Evolutionary conservation across 2,113 vertebrate species (phyloP).

Genomic region (Monarcha castaneiventris): DNA sequence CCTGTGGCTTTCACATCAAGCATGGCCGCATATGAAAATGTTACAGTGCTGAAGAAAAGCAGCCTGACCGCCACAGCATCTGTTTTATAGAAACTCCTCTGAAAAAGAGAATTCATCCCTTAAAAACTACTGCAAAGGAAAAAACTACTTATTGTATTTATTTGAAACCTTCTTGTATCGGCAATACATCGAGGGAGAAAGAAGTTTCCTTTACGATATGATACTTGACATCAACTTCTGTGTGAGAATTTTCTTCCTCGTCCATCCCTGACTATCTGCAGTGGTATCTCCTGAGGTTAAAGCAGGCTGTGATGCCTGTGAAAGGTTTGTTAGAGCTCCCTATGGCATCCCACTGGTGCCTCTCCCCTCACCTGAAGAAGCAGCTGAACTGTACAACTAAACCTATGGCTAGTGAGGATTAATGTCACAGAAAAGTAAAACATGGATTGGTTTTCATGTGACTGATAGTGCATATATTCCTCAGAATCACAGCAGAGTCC

Average conservation of each 20-base stretch:
- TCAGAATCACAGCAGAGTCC: constrained; percentile 41
- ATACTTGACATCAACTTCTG: background rate
- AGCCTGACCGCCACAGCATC: background rate
- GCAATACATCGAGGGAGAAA: background rate
- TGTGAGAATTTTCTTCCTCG: background rate
- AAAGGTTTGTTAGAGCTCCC: background rate
- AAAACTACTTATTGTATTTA: background rate
- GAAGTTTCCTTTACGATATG: background rate
- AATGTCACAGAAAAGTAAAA: constrained; percentile 53
- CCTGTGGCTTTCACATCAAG: constrained; percentile 27
- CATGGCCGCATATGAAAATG: background rate
- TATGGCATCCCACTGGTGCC: background rate
- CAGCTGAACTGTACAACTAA: background rate
- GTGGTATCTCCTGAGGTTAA: background rate
- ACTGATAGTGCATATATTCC: constrained; percentile 53
- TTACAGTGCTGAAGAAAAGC: background rate
- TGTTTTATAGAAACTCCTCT: background rate
- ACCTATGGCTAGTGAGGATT: constrained; percentile 33
- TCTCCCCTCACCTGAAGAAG: background rate
- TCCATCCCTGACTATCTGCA: background rate
- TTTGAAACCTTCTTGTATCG: background rate
- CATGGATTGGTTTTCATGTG: constrained; percentile 59
- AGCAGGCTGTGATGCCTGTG: background rate
- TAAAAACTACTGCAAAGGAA: background rate
- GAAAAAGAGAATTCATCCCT: background rate